These are phyloP conservation scores for Caracal caracal DNA, from an alignment of 2,113 vertebrate species.

Conservation along the genomic window DNA sequence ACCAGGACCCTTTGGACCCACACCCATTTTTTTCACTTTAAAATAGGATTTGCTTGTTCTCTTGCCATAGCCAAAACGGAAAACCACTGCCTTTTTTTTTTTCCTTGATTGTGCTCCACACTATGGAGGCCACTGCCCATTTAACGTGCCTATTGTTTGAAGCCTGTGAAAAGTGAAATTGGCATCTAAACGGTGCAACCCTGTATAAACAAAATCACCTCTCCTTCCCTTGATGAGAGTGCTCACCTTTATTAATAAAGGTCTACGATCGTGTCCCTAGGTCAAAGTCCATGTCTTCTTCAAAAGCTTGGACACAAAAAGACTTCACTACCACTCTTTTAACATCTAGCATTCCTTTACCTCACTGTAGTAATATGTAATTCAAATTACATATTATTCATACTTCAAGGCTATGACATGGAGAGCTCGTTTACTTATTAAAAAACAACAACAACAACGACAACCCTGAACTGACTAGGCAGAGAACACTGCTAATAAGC, in stretches of 20 bases:
- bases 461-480: conserved; percentile 7
- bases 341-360: conserved; percentile 8
- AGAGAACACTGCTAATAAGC: neutral
- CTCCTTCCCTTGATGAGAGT: neutral
- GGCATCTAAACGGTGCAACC: neutral
- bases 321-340: conserved; percentile 7
- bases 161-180: conserved; percentile 58
- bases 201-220: conserved; percentile 58
- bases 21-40: conserved; percentile 37
- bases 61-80: conserved; percentile 47
- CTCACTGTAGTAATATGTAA: conserved; percentile 17
- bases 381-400: conserved; percentile 26
- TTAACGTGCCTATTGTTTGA: conserved; percentile 51
- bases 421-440: conserved; percentile 38
- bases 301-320: neutral
- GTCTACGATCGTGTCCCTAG: neutral
- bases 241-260: conserved; percentile 38
- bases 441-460: neutral
- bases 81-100: conserved; percentile 10
- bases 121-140: neutral
- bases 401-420: conserved; percentile 5
- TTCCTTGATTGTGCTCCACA: neutral
- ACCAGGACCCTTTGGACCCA: conserved; percentile 4
- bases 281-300: neutral
- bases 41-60: conserved; percentile 61